Evolutionary conservation across 2,113 vertebrate species (phyloP).

Genomic region (Neodontobutis hainanensis): DNA sequence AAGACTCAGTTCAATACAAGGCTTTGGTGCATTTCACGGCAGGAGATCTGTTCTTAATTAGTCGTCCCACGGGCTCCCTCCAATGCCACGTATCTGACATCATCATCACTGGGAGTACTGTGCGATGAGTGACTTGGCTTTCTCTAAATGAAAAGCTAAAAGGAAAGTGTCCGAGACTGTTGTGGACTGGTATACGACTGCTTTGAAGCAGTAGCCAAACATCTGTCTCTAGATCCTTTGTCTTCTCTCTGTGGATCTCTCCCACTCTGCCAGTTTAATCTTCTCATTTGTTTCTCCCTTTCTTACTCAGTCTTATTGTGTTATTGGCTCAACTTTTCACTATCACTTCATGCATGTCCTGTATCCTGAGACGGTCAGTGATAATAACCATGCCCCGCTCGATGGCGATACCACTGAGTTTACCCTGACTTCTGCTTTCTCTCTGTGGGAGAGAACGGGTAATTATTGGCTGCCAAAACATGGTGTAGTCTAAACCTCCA

Average conservation of each 20-base stretch:
- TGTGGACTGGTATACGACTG: constrained; percentile 46
- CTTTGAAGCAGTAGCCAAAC: constrained; percentile 82
- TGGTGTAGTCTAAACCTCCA: constrained; percentile 43
- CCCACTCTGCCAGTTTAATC: background rate
- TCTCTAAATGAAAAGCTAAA: constrained; percentile 36
- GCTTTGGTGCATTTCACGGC: constrained; percentile 27
- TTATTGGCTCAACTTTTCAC: background rate
- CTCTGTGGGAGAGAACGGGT: constrained; percentile 33
- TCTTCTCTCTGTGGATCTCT: constrained; percentile 21
- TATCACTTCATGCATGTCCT: constrained; percentile 1
- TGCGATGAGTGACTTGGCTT: background rate
- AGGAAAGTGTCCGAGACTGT: constrained; percentile 39
- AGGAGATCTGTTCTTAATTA: constrained; percentile 56
- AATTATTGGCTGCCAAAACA: constrained; percentile 44
- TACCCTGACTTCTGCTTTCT: constrained; percentile 44
- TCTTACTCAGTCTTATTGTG: background rate
- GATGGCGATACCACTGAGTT: constrained; percentile 20
- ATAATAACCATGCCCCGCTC: constrained; percentile 18
- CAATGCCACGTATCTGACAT: constrained; percentile 3
- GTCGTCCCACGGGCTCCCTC: constrained; percentile 9
- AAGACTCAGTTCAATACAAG: constrained; percentile 26
- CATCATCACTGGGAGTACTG: background rate
- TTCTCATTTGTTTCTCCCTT: constrained; percentile 8
- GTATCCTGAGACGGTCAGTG: background rate
- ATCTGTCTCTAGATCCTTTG: constrained; percentile 68